phyloP scores from a whole-genome alignment of 1,140 invertebrate genomes.

The Oedothorax gibbosus region DNA sequence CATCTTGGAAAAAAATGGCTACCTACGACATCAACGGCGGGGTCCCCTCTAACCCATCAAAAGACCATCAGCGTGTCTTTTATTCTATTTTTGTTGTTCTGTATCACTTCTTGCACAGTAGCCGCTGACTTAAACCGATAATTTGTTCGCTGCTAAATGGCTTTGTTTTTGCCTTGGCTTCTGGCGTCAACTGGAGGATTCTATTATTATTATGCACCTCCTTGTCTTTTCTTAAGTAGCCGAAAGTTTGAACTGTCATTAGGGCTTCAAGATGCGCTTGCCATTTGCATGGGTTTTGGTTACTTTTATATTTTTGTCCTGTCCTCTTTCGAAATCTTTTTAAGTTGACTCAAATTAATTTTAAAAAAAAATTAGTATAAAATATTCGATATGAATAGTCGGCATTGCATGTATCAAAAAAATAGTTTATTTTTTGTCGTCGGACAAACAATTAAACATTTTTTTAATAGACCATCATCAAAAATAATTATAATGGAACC shows the following conservation, averaged over 20 bases:
- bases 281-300: constrained; percentile 6
- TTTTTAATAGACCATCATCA: too few species aligned
- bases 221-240: constrained; percentile 20
- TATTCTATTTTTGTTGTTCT: constrained; percentile 27
- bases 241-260: constrained; percentile 20
- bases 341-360: too few species aligned
- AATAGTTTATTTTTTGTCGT: too few species aligned
- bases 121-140: constrained; percentile 49
- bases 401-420: too few species aligned
- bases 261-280: constrained; percentile 20
- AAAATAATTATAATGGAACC: too few species aligned
- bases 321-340: too few species aligned
- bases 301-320: too few species aligned
- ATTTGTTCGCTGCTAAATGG: constrained; percentile 45
- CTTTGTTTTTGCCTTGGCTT: constrained; percentile 45
- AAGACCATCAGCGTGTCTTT: constrained; percentile 53
- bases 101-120: constrained; percentile 35
- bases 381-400: too few species aligned
- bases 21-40: constrained; percentile 16
- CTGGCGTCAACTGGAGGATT: constrained; percentile 35
- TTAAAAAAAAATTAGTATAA: too few species aligned
- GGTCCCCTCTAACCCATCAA: constrained; percentile 39
- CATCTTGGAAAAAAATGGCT: neutral
- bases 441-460: too few species aligned
- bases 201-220: constrained; percentile 46